Evolutionary conservation across 2,113 vertebrate genomes (phyloP), one percentile per base, ranked within the genome.

Genomic region (Raja brachyura): DNA sequence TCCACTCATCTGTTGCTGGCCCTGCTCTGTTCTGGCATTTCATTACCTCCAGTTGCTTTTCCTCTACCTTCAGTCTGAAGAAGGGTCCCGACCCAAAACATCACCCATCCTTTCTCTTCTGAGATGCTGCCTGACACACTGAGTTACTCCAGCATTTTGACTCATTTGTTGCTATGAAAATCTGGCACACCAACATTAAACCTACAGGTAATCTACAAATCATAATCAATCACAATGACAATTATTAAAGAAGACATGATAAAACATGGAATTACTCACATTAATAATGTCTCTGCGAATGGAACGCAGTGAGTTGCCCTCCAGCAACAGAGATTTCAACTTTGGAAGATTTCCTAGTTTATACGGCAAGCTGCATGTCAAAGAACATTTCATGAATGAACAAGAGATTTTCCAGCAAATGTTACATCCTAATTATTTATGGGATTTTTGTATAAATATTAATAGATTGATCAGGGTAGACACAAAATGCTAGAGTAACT

Each of bases 261-360:
- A 85, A 25, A 56, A 85, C 28, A 61, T 56, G 20, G 9, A 59
- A 85, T 93, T 78, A 95, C 97, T 96, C 94, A 99, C 99, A 14
- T 96, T 97, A 93, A 99, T 96, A 56, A 99, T 94, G 94, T 99
- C 98, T 95, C 97, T 98, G 93, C 98, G 97, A 94, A 99, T 97
- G 25, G 97, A 95, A 94, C 99, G 96, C 95, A 99, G 93, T 93
- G 98, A 98, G 94, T 99, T 99, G 93, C 98, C 99, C 93, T 99
- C 98, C 90, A 99, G 83, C 0, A 97, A 95, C 93, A 99, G 94
- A 93, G 97, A 96, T 90, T 98, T 98, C 96, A 99, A 94, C 74
- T 97, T 96, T 73, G 97, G 96, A 94, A 99, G 97, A 93, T 97
- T 97, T 94, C 98, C 97, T 94, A 99, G 93, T 0, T 96, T 95